phyloP scores from a whole-genome alignment of 1,140 invertebrate species.

The Drosophila triauraria region DNA sequence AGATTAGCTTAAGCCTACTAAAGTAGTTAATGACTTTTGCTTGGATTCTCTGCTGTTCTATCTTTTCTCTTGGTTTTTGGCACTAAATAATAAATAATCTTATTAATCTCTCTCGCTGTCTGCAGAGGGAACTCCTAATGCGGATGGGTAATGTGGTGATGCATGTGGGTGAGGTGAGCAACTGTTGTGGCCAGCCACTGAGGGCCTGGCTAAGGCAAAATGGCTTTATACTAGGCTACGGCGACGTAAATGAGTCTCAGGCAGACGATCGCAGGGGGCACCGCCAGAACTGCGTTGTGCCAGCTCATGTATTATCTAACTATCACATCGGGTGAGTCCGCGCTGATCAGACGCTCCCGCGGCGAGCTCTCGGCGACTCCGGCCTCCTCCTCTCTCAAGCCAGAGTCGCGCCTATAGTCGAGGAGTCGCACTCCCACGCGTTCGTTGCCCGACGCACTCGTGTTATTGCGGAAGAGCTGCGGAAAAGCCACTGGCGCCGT shows the following conservation, averaged over 20 bases:
- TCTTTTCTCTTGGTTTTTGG: constrained; percentile 56
- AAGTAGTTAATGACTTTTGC: constrained; percentile 76
- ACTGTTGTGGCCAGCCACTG: constrained; percentile 9
- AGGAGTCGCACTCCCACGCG: constrained; percentile 67
- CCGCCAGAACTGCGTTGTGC: constrained; percentile 50
- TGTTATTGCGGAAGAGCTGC: constrained; percentile 29
- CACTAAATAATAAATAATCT: constrained; percentile 81
- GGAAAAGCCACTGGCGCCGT: constrained; percentile 5
- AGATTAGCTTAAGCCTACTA: constrained; percentile 36
- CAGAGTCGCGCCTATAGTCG: constrained; percentile 67
- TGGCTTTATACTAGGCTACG: constrained; percentile 44
- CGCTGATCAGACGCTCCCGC: constrained; percentile 47
- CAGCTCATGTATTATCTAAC: constrained; percentile 68
- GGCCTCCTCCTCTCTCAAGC: constrained; percentile 19
- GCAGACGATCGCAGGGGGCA: constrained; percentile 44
- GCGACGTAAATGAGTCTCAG: constrained; percentile 56
- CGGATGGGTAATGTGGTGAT: constrained; percentile 31
- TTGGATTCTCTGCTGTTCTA: constrained; percentile 36
- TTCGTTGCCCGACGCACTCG: constrained; percentile 32
- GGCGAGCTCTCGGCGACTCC: constrained; percentile 32
- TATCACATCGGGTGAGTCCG: constrained; percentile 67
- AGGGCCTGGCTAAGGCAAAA: constrained; percentile 44
- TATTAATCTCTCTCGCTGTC: constrained; percentile 73
- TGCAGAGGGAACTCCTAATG: constrained; percentile 47
- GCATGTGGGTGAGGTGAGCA: background rate